These are phyloP conservation scores for Patella pellucida DNA, from an alignment of 2,888 invertebrate species.

Conservation along the genomic window DNA sequence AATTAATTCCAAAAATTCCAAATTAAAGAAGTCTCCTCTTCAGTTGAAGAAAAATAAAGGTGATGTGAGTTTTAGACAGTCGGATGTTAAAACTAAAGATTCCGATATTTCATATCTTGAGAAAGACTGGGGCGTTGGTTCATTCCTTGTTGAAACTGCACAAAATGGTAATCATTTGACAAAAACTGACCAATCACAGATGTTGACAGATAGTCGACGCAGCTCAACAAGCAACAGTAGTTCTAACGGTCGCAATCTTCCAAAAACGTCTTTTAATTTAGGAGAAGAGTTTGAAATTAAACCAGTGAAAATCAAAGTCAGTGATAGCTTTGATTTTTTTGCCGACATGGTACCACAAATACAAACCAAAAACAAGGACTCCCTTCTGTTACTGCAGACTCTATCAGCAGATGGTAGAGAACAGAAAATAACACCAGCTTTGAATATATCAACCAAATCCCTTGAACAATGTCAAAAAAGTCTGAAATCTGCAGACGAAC, in stretches of 20 bases:
- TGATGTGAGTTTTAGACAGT: background rate
- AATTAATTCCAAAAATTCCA: background rate
- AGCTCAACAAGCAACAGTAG: background rate
- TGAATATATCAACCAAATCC: too few relatives aligned
- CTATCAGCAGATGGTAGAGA: too few relatives aligned
- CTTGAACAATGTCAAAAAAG: too few relatives aligned
- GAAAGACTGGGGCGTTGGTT: background rate
- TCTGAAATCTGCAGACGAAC: too few relatives aligned
- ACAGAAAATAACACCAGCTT: too few relatives aligned
- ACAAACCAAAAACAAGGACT: slow-evolving; percentile 25
- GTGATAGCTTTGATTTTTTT: slow-evolving; percentile 80
- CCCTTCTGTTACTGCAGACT: background rate
- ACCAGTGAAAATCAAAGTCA: slow-evolving; percentile 44
- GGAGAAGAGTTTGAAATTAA: slow-evolving; percentile 56
- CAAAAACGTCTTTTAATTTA: slow-evolving; percentile 30
- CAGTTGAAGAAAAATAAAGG: background rate
- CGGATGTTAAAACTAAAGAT: background rate
- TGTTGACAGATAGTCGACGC: background rate
- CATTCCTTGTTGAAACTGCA: background rate
- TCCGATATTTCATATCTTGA: background rate
- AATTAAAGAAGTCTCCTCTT: background rate
- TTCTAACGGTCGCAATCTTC: background rate
- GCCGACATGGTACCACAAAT: slow-evolving; percentile 92
- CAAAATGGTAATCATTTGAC: background rate
- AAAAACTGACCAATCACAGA: slow-evolving; percentile 5